Base-by-base conservation (phyloP, 2,797 vertebrate species). In the Triplophysa yarkandensis region DNA sequence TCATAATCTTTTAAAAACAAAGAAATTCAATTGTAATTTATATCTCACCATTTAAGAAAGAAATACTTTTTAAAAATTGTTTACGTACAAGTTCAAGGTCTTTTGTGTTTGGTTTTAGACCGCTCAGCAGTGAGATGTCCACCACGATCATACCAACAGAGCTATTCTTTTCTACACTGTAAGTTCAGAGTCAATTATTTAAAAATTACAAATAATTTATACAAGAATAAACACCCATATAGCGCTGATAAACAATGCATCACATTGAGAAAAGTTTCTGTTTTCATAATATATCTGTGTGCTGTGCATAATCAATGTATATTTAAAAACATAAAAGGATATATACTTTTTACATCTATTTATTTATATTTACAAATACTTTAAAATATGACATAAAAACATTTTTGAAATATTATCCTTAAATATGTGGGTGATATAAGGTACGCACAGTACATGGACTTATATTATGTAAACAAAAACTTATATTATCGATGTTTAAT, bases 111-210 rank as follows among this genome's bases (percentile, higher is more conserved):
- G 87, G 87, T n/a, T 86, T 83, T 34, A 92, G 83, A 14, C 91
- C 91, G 68, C 89, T 90, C 58, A 92, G 79, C 14, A 92, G 86
- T 17, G 89, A 87, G 64, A 92, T 85, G 77, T 92, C 91, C 77
- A 90, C 89, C 57, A 91, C 62, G 9, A 88, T 89, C 89, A 92
- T 92, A 64, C 88, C 89, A 36, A 81, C 83, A 68, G 71, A 23
- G 13, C 46, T 82, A 25, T 65, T 64, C 55, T 73, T 77, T 70
- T 79, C 67, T 55, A 83, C 75, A 28, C 87, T 90, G 76, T 64
- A 14, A 50, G 0, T 8, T 4, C 36, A 7, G 55, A 43, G 17
- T 5, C 43, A 2, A 0, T 7, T 0, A 61, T 52, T 11, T 63
- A 11, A 44, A 13, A 69, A 46, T n/a, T 4, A 19, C 28, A 34